Percentiles rank a stretch among this genome's conserved stretches.
Conservation (phyloP, 2,113 vertebrate species). For the Tragelaphus imberbis region DNA sequence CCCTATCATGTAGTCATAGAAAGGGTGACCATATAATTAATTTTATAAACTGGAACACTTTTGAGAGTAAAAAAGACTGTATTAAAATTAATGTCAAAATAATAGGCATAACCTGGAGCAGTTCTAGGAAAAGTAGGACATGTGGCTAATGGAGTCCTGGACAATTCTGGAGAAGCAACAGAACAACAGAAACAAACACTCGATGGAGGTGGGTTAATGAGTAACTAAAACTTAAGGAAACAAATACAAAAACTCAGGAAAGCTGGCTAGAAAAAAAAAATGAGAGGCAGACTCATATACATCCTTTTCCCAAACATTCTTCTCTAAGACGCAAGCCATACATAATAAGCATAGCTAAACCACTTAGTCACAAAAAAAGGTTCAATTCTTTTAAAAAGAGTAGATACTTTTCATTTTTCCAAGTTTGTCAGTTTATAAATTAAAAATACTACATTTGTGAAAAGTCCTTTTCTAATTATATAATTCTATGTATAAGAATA, state of each 20-base stretch:
- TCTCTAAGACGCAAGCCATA: background rate
- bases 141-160: background rate
- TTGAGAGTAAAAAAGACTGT: background rate
- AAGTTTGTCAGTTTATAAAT: constrained; percentile 4
- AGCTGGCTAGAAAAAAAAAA: background rate
- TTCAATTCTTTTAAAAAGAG: background rate
- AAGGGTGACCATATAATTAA: background rate
- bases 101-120: background rate
- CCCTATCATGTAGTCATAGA: background rate
- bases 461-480: background rate
- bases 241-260: background rate
- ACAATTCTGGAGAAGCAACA: background rate
- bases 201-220: background rate
- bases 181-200: background rate
- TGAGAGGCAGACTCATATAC: background rate
- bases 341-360: background rate
- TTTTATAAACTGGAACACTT: background rate
- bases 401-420: background rate
- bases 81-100: background rate
- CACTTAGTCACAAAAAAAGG: background rate
- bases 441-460: background rate
- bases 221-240: background rate
- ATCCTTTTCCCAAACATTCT: background rate
- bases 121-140: background rate
- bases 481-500: background rate